Evolutionary conservation across 2,113 vertebrate genomes (phyloP).

Genomic region (Ptychochromis oligacanthus): DNA sequence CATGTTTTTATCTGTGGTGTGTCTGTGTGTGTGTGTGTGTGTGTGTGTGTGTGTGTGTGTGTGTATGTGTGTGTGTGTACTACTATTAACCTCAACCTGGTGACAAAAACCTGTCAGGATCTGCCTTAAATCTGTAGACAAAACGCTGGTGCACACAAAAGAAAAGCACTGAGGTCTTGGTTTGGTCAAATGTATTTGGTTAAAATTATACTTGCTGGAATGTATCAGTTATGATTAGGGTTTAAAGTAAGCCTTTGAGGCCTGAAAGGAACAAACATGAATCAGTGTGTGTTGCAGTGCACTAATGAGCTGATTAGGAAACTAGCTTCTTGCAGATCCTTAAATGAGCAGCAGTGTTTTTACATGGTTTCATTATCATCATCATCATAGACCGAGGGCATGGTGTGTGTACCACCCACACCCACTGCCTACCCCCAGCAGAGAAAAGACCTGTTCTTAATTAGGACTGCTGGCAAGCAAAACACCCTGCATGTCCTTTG

Average conservation of each 20-base stretch:
- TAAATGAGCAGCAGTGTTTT: conserved; percentile 29
- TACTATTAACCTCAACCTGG: conserved; percentile 2
- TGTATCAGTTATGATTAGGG: neutral
- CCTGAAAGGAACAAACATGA: neutral
- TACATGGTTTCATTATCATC: conserved; percentile 13
- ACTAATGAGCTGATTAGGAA: conserved; percentile 4
- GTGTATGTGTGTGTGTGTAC: neutral
- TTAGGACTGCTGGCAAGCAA: conserved; percentile 13
- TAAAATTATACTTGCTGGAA: neutral
- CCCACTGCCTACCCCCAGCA: neutral
- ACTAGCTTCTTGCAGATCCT: conserved; percentile 29
- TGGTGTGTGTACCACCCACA: neutral
- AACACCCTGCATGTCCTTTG: conserved; percentile 9
- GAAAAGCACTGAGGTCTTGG: neutral
- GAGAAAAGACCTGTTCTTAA: conserved; percentile 35
- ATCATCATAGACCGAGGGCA: neutral
- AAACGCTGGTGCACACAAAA: neutral
- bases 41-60: neutral
- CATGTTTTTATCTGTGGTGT: neutral
- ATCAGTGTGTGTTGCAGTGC: neutral
- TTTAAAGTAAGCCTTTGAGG: neutral
- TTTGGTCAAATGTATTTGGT: neutral
- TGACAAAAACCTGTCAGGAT: neutral
- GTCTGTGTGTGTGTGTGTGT: neutral
- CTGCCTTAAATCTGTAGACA: neutral